Percentiles rank a stretch among this genome's conserved stretches.
phyloP scores from a whole-genome alignment of 2,113 vertebrate genomes.

The Cochlearius cochlearius region DNA sequence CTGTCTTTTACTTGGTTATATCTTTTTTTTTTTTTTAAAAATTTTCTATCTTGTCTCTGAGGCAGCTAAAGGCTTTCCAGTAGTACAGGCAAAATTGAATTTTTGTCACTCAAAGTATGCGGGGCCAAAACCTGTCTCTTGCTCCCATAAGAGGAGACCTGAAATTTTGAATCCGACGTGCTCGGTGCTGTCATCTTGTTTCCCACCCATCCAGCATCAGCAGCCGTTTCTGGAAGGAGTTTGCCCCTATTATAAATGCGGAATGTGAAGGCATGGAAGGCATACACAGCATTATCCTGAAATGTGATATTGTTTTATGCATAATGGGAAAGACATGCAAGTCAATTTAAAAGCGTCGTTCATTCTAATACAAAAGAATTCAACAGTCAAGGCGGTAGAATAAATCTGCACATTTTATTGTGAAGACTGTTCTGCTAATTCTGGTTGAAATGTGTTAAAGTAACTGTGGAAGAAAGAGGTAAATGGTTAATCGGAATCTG shows the following conservation, averaged over 20 bases:
- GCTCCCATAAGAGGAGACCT: fast-evolving
- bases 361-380: neutral
- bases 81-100: neutral
- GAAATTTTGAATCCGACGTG: neutral
- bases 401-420: neutral
- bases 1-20: neutral
- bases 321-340: neutral
- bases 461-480: neutral
- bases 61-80: neutral
- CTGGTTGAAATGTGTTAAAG: neutral
- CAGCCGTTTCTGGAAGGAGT: neutral
- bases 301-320: neutral
- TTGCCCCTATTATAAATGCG: neutral
- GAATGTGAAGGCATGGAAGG: neutral
- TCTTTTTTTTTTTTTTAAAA: neutral
- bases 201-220: neutral
- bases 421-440: neutral
- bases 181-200: neutral
- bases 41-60: neutral
- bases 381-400: neutral
- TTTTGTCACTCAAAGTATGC: fast-evolving
- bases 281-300: neutral
- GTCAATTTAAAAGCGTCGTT: neutral
- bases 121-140: neutral
- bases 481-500: neutral